A percentile compares a stretch with the other conserved stretches of the same genome.
Evolutionary conservation across 2,888 invertebrate genomes (phyloP).

Genomic region (Drosophila niveifrons): DNA sequence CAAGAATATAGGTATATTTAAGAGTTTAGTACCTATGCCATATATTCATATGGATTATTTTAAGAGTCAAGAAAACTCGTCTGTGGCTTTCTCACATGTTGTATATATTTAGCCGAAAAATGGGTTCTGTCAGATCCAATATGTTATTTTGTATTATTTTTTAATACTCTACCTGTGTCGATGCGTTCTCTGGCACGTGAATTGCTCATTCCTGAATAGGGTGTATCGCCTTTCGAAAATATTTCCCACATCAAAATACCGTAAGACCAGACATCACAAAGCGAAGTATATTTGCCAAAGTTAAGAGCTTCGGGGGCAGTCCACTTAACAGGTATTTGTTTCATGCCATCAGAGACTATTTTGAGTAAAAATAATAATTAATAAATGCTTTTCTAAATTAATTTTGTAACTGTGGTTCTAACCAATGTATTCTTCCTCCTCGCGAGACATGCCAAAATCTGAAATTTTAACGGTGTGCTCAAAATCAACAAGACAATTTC

Average conservation of each 20-base stretch:
- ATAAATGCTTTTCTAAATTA: background rate
- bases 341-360: conserved; percentile 97
- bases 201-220: conserved; percentile 97
- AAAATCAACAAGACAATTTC: conserved; percentile 93
- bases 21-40: too few relatives aligned
- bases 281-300: conserved; percentile 97
- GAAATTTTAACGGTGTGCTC: conserved; percentile 97
- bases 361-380: background rate
- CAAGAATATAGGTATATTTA: too few relatives aligned
- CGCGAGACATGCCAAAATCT: conserved; percentile 98
- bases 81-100: too few relatives aligned
- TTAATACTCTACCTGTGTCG: conserved; percentile 89
- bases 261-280: conserved; percentile 99
- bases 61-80: too few relatives aligned
- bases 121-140: background rate
- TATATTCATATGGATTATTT: too few relatives aligned
- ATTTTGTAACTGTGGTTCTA: background rate
- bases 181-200: conserved; percentile 97
- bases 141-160: background rate
- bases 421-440: conserved; percentile 96
- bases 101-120: background rate
- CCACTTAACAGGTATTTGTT: conserved; percentile 99
- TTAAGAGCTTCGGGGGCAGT: conserved; percentile 98
- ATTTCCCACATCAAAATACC: conserved; percentile 99
- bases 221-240: conserved; percentile 96